phyloP scores from a whole-genome alignment of 1,140 invertebrate genomes.

The Leucophenga varia region DNA sequence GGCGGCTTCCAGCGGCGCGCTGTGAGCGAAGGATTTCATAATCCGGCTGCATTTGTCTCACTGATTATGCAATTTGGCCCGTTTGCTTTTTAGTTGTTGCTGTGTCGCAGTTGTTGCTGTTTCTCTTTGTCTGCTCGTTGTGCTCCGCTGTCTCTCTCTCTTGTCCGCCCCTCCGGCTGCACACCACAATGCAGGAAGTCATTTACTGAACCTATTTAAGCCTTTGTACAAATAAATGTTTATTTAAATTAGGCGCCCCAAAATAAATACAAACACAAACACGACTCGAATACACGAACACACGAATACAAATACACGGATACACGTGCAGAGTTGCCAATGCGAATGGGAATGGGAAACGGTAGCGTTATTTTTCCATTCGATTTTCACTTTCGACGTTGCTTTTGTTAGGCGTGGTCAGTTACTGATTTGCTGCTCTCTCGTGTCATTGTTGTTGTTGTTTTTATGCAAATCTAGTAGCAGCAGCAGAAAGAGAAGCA shows the following conservation, averaged over 20 bases:
- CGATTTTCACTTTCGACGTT: conserved; percentile 43
- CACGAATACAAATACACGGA: too few species aligned
- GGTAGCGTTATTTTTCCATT: conserved; percentile 40
- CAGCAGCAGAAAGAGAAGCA: too few species aligned
- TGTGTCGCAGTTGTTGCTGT: conserved; percentile 1
- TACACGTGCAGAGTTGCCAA: too few species aligned
- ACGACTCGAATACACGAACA: too few species aligned
- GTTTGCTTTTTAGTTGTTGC: conserved; percentile 14
- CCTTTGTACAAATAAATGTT: conserved; percentile 48
- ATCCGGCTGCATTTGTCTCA: conserved; percentile 42
- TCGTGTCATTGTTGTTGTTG: conserved; percentile 32
- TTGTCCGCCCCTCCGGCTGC: too few species aligned
- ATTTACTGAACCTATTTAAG: conserved; percentile 45
- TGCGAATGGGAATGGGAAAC: conserved; percentile 25
- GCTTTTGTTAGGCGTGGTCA: conserved; percentile 20
- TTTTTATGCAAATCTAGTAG: conserved; percentile 46
- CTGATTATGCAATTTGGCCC: conserved; percentile 43
- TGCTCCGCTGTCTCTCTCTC: too few species aligned
- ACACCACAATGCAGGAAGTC: conserved; percentile 43
- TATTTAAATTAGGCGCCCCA: conserved; percentile 45
- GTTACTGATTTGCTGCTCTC: conserved; percentile 27
- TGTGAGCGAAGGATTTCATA: conserved; percentile 51
- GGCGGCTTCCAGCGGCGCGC: conserved; percentile 22
- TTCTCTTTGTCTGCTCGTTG: not conserved
- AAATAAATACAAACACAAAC: conserved; percentile 17